Percentiles rank a stretch among this genome's conserved stretches.
phyloP scores from a whole-genome alignment of 2,113 vertebrate genomes.

The Ibidorhyncha struthersii region DNA sequence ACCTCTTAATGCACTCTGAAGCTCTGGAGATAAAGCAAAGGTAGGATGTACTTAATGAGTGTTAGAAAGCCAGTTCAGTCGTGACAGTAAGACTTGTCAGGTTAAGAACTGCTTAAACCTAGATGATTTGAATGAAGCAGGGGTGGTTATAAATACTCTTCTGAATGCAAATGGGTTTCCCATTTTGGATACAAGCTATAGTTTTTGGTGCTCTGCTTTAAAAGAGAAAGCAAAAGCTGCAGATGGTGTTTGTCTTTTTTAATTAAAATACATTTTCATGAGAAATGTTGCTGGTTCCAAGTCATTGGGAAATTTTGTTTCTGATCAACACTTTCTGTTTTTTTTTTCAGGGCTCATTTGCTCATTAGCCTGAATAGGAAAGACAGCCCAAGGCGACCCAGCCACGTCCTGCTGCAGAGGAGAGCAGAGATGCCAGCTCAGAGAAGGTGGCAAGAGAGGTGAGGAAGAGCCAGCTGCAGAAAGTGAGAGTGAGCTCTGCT shows the following conservation, averaged over 20 bases:
- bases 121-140: not conserved
- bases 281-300: not conserved
- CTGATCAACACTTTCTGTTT: not conserved
- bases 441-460: not conserved
- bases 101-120: not conserved
- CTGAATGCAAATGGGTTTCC: not conserved
- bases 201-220: not conserved
- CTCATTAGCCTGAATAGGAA: not conserved
- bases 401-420: not conserved
- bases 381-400: not conserved
- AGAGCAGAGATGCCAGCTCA: not conserved
- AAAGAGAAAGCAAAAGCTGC: not conserved
- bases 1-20: not conserved
- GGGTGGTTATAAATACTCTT: not conserved
- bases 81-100: not conserved
- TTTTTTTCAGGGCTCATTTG: not conserved
- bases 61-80: not conserved
- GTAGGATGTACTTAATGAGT: not conserved
- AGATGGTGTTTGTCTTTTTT: not conserved
- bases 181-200: not conserved
- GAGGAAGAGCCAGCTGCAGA: not conserved
- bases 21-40: not conserved
- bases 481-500: not conserved
- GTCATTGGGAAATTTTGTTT: not conserved
- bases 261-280: not conserved